Evolutionary conservation across 2,888 invertebrate species (phyloP).

Genomic region (Onthophagus sagittarius): DNA sequence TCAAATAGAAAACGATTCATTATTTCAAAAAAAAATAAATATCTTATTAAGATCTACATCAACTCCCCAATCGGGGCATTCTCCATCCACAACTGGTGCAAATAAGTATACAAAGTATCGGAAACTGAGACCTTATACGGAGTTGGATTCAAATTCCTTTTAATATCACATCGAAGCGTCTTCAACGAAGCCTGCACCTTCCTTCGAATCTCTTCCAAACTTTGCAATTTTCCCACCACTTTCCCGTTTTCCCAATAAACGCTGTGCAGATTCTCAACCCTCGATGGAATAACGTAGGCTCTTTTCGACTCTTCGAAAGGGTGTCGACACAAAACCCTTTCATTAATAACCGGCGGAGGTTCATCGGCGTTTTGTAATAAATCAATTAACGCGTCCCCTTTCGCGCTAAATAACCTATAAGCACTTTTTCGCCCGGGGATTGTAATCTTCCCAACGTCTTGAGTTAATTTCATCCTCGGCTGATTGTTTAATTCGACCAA

Average conservation of each 20-base stretch:
- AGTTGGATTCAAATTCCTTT: slow-evolving; percentile 94
- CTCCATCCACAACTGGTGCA: slow-evolving; percentile 94
- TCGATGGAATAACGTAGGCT: slow-evolving; percentile 88
- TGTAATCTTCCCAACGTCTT: slow-evolving; percentile 95
- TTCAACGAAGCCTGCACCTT: slow-evolving; percentile 76
- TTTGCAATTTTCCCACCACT: slow-evolving; percentile 63
- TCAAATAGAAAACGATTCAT: too few species aligned
- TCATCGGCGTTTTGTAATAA: slow-evolving; percentile 80
- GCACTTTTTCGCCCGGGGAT: slow-evolving; percentile 93
- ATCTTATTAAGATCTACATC: background rate
- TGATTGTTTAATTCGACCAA: slow-evolving; percentile 88
- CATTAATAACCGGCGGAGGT: slow-evolving; percentile 66
- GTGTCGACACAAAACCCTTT: slow-evolving; percentile 89
- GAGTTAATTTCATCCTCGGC: slow-evolving; percentile 92
- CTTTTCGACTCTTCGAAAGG: slow-evolving; percentile 96
- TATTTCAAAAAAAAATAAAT: too few species aligned
- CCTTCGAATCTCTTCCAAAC: slow-evolving; percentile 70
- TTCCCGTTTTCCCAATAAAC: slow-evolving; percentile 84
- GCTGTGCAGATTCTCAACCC: slow-evolving; percentile 78
- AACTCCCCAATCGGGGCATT: slow-evolving; percentile 97
- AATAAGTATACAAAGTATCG: slow-evolving; percentile 87
- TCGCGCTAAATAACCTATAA: slow-evolving; percentile 66
- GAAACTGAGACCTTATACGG: slow-evolving; percentile 97
- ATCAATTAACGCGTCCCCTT: slow-evolving; percentile 86
- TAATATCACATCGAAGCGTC: slow-evolving; percentile 86